phyloP scores from a whole-genome alignment of 2,113 vertebrate genomes.

The Lucifuga dentata region DNA sequence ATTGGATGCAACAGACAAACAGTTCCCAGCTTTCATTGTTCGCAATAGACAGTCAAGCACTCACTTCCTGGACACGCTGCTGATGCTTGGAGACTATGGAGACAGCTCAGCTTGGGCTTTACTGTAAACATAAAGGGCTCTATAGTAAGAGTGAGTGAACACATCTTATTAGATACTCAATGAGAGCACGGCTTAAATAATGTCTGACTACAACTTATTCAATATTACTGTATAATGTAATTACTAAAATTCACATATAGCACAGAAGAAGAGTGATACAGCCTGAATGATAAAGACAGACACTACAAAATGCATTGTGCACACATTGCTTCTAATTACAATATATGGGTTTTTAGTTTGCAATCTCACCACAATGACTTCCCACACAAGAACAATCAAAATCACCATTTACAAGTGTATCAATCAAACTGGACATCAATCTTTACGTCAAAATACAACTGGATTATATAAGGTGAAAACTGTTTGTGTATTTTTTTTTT shows the following conservation, averaged over 20 bases:
- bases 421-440: not conserved
- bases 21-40: conserved; percentile 42
- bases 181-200: conserved; percentile 33
- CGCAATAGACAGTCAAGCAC: conserved; percentile 14
- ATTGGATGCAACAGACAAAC: conserved; percentile 38
- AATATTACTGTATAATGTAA: not conserved
- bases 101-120: conserved; percentile 11
- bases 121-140: conserved; percentile 39
- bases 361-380: not conserved
- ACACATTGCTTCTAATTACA: no score
- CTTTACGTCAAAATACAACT: not conserved
- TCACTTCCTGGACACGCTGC: conserved; percentile 57
- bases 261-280: no score
- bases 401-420: no score
- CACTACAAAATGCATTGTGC: no score
- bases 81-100: conserved; percentile 43
- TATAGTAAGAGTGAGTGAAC: conserved; percentile 16
- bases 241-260: no score
- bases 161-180: conserved; percentile 8
- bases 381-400: not conserved
- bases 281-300: no score
- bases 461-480: not conserved
- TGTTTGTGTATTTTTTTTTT: no score
- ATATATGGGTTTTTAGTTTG: no score
- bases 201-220: not conserved